These are phyloP conservation scores for Anguilla obscura DNA, from an alignment of 2,797 vertebrate genomes.

Conservation along the genomic window DNA sequence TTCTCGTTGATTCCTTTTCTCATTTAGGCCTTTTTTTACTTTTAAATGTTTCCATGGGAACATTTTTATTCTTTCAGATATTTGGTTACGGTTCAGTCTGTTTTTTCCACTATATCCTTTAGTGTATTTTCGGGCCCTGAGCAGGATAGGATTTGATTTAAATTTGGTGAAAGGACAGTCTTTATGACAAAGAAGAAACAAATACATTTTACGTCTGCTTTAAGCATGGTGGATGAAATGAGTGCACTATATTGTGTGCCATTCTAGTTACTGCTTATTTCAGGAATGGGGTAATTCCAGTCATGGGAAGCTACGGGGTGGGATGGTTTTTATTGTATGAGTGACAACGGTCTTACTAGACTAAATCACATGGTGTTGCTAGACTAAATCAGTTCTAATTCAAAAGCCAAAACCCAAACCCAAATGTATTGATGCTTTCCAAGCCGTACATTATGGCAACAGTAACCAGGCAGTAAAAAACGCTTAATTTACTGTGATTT, in stretches of 20 bases:
- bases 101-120: neutral
- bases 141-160: neutral
- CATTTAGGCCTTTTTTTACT: neutral
- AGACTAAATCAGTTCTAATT: neutral
- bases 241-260: neutral
- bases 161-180: neutral
- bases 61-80: neutral
- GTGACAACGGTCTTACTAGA: neutral
- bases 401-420: neutral
- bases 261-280: neutral
- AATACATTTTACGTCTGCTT: neutral
- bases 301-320: neutral
- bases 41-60: neutral
- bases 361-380: neutral
- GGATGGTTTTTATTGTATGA: neutral
- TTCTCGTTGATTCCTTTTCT: no score
- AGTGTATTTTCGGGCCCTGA: neutral
- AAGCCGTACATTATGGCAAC: neutral
- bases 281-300: neutral
- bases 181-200: neutral
- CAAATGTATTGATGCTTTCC: neutral
- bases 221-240: neutral
- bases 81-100: neutral
- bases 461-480: neutral
- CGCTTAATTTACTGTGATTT: neutral